A percentile compares a stretch with the other conserved stretches of the same genome.
Conservation (phyloP, 2,888 invertebrate species). For the Drosophila conformis region DNA sequence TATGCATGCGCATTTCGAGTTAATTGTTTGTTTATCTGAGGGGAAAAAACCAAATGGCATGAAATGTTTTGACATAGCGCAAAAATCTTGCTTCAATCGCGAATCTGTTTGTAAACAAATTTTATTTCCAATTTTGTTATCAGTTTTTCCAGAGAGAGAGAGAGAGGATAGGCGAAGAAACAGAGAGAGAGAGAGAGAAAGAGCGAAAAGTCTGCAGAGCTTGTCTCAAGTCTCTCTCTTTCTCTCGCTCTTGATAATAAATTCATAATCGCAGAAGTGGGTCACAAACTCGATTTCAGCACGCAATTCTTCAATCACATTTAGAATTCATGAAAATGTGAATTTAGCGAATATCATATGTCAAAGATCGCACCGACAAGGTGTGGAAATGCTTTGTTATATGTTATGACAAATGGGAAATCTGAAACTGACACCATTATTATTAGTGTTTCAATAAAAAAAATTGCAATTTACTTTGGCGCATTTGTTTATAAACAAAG, state of each 20-base stretch:
- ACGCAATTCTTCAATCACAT: constrained; percentile 56
- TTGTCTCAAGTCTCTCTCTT: constrained; percentile 26
- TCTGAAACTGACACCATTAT: constrained; percentile 58
- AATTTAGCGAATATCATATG: constrained; percentile 28
- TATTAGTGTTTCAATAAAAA: constrained; percentile 14
- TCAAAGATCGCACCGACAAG: constrained; percentile 13
- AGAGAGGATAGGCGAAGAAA: background rate
- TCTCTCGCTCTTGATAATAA: constrained; percentile 44
- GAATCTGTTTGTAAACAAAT: constrained; percentile 27
- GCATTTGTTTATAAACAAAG: constrained; percentile 68
- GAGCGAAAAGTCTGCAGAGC: background rate
- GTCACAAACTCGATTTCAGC: constrained; percentile 44
- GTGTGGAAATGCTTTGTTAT: constrained; percentile 11
- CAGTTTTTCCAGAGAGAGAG: constrained; percentile 9
- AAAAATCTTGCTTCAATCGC: constrained; percentile 39
- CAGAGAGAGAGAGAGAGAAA: too few relatives aligned
- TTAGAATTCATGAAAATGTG: constrained; percentile 47
- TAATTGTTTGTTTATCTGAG: constrained; percentile 70
- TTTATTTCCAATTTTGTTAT: constrained; percentile 9
- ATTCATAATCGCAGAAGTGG: constrained; percentile 48
- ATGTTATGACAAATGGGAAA: constrained; percentile 29
- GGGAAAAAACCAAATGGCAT: constrained; percentile 51
- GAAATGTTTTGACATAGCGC: constrained; percentile 70
- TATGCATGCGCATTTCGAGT: constrained; percentile 64
- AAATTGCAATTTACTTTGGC: constrained; percentile 11